These are phyloP conservation scores for Drosophila tristis DNA, from an alignment of 1,140 invertebrate species.

Conservation along the genomic window DNA sequence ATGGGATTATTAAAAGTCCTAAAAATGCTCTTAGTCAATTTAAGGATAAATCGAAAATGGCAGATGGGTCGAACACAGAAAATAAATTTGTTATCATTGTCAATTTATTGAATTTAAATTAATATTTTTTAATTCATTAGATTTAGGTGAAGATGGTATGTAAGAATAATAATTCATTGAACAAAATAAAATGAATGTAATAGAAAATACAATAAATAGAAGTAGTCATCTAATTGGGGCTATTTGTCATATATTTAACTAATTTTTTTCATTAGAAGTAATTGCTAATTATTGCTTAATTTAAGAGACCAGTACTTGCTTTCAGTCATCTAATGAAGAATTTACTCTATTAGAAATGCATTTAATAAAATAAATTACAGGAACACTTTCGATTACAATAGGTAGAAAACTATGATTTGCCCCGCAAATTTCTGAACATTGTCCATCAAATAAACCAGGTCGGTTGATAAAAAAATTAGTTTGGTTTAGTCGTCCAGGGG, in stretches of 20 bases:
- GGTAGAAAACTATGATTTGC: constrained; percentile 91
- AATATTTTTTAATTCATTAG: constrained; percentile 66
- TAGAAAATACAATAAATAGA: constrained; percentile 85
- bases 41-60: constrained; percentile 84
- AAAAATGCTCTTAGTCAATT: constrained; percentile 86
- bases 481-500: constrained; percentile 89
- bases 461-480: constrained; percentile 85
- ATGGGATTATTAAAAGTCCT: constrained; percentile 84
- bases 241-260: constrained; percentile 85
- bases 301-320: constrained; percentile 87
- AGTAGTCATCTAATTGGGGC: constrained; percentile 85
- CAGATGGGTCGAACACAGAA: constrained; percentile 85
- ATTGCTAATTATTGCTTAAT: constrained; percentile 84
- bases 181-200: constrained; percentile 69
- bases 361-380: constrained; percentile 85
- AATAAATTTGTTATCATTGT: constrained; percentile 87
- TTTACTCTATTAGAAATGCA: constrained; percentile 85
- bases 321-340: constrained; percentile 87
- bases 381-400: constrained; percentile 87
- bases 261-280: constrained; percentile 86
- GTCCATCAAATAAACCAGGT: constrained; percentile 88
- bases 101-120: constrained; percentile 81
- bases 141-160: constrained; percentile 52
- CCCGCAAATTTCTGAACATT: constrained; percentile 93
- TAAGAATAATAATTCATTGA: constrained; percentile 84